Percentiles rank a stretch among this genome's conserved stretches.
Evolutionary conservation across 2,113 vertebrate species (phyloP).

Genomic region (Delphinapterus leucas): DNA sequence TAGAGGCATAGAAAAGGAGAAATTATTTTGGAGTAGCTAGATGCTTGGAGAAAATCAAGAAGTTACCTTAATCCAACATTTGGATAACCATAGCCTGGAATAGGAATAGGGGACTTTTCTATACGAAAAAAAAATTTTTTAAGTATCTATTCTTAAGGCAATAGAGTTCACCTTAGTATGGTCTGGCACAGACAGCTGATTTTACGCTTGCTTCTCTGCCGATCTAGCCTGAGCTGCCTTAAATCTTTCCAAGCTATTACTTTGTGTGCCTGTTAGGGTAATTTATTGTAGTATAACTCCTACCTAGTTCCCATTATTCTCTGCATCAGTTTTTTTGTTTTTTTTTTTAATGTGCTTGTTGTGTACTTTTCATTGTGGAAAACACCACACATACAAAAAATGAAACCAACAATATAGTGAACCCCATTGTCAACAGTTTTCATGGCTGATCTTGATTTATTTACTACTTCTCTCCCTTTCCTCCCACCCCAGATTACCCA

Average conservation of each 20-base stretch:
- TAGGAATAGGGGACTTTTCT: neutral
- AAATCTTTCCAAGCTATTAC: neutral
- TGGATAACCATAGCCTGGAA: neutral
- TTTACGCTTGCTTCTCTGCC: neutral
- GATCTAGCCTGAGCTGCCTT: neutral
- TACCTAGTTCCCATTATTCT: neutral
- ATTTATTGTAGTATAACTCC: neutral
- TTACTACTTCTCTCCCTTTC: neutral
- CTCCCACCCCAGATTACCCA: neutral
- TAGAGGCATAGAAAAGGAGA: neutral
- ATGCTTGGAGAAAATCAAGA: neutral
- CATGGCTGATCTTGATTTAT: neutral
- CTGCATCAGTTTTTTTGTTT: neutral
- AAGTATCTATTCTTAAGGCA: neutral
- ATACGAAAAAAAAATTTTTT: neutral
- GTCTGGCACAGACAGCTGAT: neutral
- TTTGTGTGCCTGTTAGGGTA: neutral
- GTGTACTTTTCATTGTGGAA: neutral
- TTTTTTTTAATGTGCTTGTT: neutral
- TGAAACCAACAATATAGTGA: neutral
- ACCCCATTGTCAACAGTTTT: neutral
- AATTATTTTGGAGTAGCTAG: neutral
- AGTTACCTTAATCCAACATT: neutral
- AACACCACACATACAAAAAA: neutral
- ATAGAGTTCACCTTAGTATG: neutral